Conservation (phyloP, 2,888 invertebrate genomes). For the Tiphia femorata region DNA sequence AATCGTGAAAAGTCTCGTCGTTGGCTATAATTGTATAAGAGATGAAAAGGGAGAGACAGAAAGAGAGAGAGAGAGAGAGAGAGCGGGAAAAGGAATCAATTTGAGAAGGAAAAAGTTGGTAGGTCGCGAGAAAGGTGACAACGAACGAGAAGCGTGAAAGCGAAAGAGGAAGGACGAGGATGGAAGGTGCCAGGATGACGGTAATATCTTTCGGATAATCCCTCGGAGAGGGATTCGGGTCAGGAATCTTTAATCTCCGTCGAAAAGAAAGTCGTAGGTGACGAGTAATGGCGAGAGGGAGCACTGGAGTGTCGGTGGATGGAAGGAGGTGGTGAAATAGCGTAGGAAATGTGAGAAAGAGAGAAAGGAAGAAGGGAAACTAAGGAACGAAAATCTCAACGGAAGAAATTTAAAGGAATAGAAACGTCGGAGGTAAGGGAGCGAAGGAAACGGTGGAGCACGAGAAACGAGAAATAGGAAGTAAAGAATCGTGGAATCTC, state of each 20-base stretch:
- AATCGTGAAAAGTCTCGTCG: too few species aligned
- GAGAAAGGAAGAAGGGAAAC: slow-evolving; percentile 9
- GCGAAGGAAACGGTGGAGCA: slow-evolving; percentile 4
- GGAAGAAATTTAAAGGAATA: not conserved
- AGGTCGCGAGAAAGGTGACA: too few species aligned
- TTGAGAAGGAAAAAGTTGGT: too few species aligned
- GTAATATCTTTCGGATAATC: slow-evolving; percentile 60
- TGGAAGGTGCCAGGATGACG: slow-evolving; percentile 33
- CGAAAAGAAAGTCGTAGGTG: slow-evolving; percentile 43
- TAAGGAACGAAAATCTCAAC: too few species aligned
- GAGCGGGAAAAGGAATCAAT: not conserved
- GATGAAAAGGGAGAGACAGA: not conserved
- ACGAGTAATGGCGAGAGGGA: slow-evolving; percentile 12
- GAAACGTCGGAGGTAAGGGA: slow-evolving; percentile 1
- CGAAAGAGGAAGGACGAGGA: not conserved
- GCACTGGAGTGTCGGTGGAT: not conserved
- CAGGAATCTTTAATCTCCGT: slow-evolving; percentile 56
- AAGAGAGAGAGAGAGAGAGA: not conserved
- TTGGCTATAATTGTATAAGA: too few species aligned
- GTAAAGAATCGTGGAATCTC: slow-evolving; percentile 26
- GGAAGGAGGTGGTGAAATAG: not conserved
- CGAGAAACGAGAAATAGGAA: too few species aligned
- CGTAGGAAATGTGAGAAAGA: slow-evolving; percentile 4
- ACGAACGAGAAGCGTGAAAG: not conserved
- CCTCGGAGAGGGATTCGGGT: slow-evolving; percentile 51